A percentile compares a stretch with the other conserved stretches of the same genome.
phyloP scores from a whole-genome alignment of 2,888 invertebrate species.

The Micropterix aruncella region DNA sequence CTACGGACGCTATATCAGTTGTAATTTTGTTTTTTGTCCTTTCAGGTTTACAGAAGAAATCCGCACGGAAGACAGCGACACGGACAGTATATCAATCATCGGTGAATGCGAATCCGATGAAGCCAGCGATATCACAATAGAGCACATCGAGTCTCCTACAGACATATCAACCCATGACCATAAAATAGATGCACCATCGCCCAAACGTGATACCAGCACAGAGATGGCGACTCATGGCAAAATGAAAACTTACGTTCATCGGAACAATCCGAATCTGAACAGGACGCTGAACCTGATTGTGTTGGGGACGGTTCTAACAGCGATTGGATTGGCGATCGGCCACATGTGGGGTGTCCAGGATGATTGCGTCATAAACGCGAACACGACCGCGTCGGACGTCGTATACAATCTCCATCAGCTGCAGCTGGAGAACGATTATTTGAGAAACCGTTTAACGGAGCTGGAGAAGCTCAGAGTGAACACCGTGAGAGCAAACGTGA shows the following conservation, averaged over 20 bases:
- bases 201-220: slow-evolving; percentile 10
- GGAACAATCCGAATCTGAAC: slow-evolving; percentile 31
- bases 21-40: too few relatives aligned
- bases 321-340: slow-evolving; percentile 34
- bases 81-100: slow-evolving; percentile 37
- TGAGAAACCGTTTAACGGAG: slow-evolving; percentile 27
- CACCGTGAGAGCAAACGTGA: neutral
- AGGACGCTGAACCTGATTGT: slow-evolving; percentile 33
- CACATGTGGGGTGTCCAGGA: slow-evolving; percentile 37
- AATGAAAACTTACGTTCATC: slow-evolving; percentile 34
- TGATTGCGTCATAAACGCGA: slow-evolving; percentile 25
- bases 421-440: slow-evolving; percentile 34
- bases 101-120: slow-evolving; percentile 32
- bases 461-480: neutral
- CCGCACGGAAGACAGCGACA: slow-evolving; percentile 21
- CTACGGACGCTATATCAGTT: too few relatives aligned
- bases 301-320: slow-evolving; percentile 34
- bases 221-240: slow-evolving; percentile 19
- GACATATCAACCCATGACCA: slow-evolving; percentile 12
- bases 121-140: neutral
- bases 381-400: slow-evolving; percentile 32
- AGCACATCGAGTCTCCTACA: neutral
- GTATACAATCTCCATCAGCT: slow-evolving; percentile 33
- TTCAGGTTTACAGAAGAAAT: too few relatives aligned
- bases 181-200: slow-evolving; percentile 18